phyloP scores from a whole-genome alignment of 2,888 invertebrate species.

The Masnerella sp. region DNA sequence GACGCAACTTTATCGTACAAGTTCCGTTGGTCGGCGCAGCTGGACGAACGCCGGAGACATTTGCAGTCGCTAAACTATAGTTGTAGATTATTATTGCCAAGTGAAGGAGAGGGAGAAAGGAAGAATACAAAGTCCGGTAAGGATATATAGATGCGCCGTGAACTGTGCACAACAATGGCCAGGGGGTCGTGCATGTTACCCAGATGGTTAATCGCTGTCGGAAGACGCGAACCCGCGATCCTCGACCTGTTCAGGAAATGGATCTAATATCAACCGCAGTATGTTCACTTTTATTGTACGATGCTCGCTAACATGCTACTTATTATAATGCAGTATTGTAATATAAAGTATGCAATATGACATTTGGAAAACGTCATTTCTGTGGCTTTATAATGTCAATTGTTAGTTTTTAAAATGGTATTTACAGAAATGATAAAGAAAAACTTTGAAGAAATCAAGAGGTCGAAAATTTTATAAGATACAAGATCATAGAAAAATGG shows the following conservation, averaged over 20 bases:
- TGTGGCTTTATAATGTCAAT: no score
- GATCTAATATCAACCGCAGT: constrained; percentile 17
- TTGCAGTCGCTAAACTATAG: constrained; percentile 39
- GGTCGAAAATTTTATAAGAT: no score
- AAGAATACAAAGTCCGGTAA: constrained; percentile 34
- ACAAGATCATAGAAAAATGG: no score
- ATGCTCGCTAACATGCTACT: no score
- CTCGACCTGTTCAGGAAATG: constrained; percentile 28
- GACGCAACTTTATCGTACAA: constrained; percentile 17
- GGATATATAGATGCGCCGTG: constrained; percentile 36
- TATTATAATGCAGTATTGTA: no score
- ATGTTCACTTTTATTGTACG: no score
- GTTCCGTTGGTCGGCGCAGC: constrained; percentile 42
- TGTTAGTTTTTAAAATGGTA: no score
- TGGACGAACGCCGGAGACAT: constrained; percentile 30
- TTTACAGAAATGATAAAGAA: no score
- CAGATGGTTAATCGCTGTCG: constrained; percentile 62
- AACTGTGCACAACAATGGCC: constrained; percentile 51
- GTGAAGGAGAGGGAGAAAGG: constrained; percentile 26
- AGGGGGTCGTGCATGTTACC: constrained; percentile 55
- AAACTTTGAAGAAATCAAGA: no score
- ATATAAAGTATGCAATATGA: no score
- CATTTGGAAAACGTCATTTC: no score
- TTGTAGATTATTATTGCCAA: constrained; percentile 43
- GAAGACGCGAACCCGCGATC: constrained; percentile 45